Evolutionary conservation across 1,140 invertebrate genomes (phyloP).

Genomic region (Heliconius hewitsoni): DNA sequence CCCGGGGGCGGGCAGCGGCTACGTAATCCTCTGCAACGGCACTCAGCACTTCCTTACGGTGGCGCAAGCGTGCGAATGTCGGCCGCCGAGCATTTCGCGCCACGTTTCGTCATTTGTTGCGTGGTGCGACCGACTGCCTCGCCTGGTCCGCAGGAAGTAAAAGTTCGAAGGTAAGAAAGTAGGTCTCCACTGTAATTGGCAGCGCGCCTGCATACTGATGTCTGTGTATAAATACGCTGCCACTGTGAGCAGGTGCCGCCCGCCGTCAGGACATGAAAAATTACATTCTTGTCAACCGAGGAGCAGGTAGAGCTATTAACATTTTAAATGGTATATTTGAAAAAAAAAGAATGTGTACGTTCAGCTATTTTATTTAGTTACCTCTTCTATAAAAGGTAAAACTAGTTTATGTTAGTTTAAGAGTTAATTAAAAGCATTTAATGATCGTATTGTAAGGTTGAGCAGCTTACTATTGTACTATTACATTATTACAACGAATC

Average conservation of each 20-base stretch:
- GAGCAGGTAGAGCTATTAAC: slow-evolving; percentile 22
- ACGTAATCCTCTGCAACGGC: slow-evolving; percentile 75
- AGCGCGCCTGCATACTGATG: slow-evolving; percentile 77
- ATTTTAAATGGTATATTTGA: slow-evolving; percentile 10
- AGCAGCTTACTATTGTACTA: not conserved
- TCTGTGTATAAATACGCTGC: slow-evolving; percentile 67
- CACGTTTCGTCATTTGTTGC: slow-evolving; percentile 79
- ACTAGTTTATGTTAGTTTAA: slow-evolving; percentile 7
- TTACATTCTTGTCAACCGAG: slow-evolving; percentile 41
- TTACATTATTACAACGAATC: slow-evolving; percentile 7
- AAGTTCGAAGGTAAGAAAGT: slow-evolving; percentile 82
- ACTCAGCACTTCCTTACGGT: slow-evolving; percentile 79
- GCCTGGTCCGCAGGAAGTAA: slow-evolving; percentile 80
- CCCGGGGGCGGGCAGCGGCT: slow-evolving; percentile 48
- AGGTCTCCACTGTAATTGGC: slow-evolving; percentile 79
- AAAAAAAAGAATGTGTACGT: not conserved
- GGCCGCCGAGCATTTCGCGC: slow-evolving; percentile 79
- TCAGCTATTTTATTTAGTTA: not conserved
- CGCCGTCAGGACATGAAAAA: slow-evolving; percentile 49
- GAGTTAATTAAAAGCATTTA: not conserved
- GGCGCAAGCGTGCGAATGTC: slow-evolving; percentile 79
- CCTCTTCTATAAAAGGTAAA: slow-evolving; percentile 5
- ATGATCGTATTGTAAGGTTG: not conserved
- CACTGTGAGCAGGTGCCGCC: slow-evolving; percentile 60
- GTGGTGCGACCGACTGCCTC: slow-evolving; percentile 74